A percentile compares a stretch with the other conserved stretches of the same genome.
Conservation (phyloP, 2,888 invertebrate species). For the Harpagoxenus sublaevis region DNA sequence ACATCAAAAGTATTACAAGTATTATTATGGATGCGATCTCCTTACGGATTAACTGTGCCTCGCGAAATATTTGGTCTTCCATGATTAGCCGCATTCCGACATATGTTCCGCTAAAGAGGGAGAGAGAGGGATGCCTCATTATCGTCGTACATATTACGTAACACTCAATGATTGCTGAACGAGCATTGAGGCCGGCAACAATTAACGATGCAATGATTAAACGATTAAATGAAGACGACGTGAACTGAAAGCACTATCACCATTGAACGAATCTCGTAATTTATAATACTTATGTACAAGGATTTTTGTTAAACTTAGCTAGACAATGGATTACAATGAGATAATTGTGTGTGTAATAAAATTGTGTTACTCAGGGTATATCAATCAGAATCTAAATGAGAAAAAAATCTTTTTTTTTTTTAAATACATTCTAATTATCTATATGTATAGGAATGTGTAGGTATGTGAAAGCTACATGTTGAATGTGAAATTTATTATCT, state of each 20-base stretch:
- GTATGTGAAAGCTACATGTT: not conserved
- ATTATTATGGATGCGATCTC: not conserved
- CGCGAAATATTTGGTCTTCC: not conserved
- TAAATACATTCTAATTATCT: not conserved
- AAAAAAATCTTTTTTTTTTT: not conserved
- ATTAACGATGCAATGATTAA: conserved; percentile 10
- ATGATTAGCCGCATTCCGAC: not conserved
- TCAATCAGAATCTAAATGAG: not conserved
- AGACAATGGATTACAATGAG: no score
- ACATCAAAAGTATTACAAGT: not conserved
- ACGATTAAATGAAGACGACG: not conserved
- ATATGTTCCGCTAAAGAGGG: not conserved
- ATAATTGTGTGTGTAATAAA: not conserved
- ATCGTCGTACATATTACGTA: conserved; percentile 58
- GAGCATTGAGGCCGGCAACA: not conserved
- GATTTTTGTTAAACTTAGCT: not conserved
- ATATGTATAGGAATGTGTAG: not conserved
- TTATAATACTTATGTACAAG: not conserved
- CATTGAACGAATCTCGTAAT: not conserved
- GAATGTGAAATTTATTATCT: not conserved
- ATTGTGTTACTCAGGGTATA: not conserved
- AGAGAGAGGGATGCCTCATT: conserved; percentile 30
- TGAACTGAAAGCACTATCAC: not conserved
- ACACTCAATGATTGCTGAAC: conserved; percentile 29
- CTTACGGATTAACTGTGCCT: not conserved